phyloP scores from a whole-genome alignment of 1,140 invertebrate genomes.

The Caenorhabditis elegans region DNA sequence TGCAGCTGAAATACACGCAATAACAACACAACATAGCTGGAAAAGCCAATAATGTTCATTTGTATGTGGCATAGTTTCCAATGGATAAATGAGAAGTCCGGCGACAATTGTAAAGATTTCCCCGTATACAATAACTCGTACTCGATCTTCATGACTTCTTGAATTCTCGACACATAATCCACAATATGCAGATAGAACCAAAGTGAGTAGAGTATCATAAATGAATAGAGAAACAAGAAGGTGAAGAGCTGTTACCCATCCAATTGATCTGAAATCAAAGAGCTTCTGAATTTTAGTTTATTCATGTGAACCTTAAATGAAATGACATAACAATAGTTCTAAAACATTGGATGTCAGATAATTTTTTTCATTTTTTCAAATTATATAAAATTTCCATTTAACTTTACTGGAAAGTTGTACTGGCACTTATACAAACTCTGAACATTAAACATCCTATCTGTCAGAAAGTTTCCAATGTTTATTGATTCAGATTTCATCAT shows the following conservation, averaged over 20 bases:
- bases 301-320: too few relatives aligned
- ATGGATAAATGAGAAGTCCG: constrained; percentile 52
- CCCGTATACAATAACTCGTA: constrained; percentile 58
- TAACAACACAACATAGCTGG: constrained; percentile 56
- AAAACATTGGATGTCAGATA: too few relatives aligned
- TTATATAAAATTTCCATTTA: too few relatives aligned
- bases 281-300: too few relatives aligned
- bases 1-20: constrained; percentile 57
- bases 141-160: constrained; percentile 54
- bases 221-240: constrained; percentile 66
- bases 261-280: constrained; percentile 32
- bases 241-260: constrained; percentile 59
- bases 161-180: constrained; percentile 66
- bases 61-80: constrained; percentile 38
- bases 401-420: too few relatives aligned
- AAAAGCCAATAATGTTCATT: constrained; percentile 53
- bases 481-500: too few relatives aligned
- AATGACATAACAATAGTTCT: too few relatives aligned
- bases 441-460: too few relatives aligned
- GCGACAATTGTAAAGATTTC: constrained; percentile 54
- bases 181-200: constrained; percentile 66
- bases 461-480: too few relatives aligned
- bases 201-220: constrained; percentile 67
- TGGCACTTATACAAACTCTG: too few relatives aligned
- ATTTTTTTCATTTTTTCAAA: too few relatives aligned